A percentile compares a stretch with the other conserved stretches of the same genome.
These are phyloP conservation scores for Rhynchonycteris naso DNA, from an alignment of 2,797 vertebrate genomes.

Conservation along the genomic window DNA sequence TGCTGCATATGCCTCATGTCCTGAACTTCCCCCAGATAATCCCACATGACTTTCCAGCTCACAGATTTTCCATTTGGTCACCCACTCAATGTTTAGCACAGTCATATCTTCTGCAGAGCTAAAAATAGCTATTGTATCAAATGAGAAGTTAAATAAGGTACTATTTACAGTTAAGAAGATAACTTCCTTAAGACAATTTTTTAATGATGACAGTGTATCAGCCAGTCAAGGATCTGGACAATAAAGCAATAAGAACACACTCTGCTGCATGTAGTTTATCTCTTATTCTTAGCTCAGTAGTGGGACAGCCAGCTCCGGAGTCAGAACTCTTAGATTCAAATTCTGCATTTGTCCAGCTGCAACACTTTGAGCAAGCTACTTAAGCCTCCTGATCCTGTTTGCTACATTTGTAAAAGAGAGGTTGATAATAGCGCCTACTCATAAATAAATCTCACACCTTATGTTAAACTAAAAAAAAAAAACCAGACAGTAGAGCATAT, in stretches of 20 bases:
- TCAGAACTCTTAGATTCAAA: slow-evolving; percentile 7
- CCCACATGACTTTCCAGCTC: slow-evolving; percentile 55
- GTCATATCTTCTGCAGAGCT: slow-evolving; percentile 66
- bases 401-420: background rate
- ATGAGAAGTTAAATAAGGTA: slow-evolving; percentile 51
- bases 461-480: background rate
- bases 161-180: slow-evolving; percentile 53
- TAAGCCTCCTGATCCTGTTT: background rate
- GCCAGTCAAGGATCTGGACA: background rate
- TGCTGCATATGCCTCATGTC: slow-evolving; percentile 43
- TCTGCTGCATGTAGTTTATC: background rate
- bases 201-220: background rate
- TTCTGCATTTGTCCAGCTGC: background rate
- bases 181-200: background rate
- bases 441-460: background rate
- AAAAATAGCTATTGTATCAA: slow-evolving; percentile 67
- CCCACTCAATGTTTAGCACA: slow-evolving; percentile 56
- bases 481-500: background rate
- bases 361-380: background rate
- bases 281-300: background rate
- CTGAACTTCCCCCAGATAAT: slow-evolving; percentile 55
- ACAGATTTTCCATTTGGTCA: slow-evolving; percentile 77
- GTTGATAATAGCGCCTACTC: background rate
- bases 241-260: background rate
- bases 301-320: background rate